phyloP scores from a whole-genome alignment of 2,888 invertebrate species.

The Tortricodes alternella region DNA sequence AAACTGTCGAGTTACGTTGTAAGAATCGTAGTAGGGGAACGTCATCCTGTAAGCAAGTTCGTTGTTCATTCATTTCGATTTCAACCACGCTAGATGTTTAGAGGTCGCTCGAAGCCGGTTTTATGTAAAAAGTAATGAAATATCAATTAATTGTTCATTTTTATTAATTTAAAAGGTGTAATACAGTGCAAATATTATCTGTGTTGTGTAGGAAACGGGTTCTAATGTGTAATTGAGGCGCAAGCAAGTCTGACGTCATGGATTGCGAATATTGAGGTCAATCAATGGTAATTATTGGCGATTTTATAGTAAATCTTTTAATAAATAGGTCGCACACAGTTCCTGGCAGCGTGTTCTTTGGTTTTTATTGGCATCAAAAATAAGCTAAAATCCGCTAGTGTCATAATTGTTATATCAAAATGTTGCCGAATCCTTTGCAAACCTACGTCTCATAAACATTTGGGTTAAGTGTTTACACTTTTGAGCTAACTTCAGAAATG shows the following conservation, averaged over 20 bases:
- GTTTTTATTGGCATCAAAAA: too few species aligned
- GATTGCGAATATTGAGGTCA: neutral
- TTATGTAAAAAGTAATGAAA: neutral
- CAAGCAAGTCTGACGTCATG: neutral
- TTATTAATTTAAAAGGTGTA: neutral
- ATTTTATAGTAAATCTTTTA: too few species aligned
- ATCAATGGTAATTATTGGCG: too few species aligned
- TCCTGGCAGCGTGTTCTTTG: too few species aligned
- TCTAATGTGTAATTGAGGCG: neutral
- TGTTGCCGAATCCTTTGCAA: too few species aligned
- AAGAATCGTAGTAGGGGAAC: neutral
- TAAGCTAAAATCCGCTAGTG: too few species aligned
- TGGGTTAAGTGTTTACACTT: too few species aligned
- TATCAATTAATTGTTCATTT: neutral
- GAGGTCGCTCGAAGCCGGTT: neutral
- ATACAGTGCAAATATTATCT: neutral
- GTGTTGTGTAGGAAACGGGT: neutral
- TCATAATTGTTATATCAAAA: too few species aligned
- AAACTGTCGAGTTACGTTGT: neutral
- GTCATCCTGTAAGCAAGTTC: neutral
- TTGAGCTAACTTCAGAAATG: too few species aligned
- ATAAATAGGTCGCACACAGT: too few species aligned
- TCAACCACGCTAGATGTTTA: slow-evolving; percentile 5
- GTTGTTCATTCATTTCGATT: slow-evolving; percentile 11
- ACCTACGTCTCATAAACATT: too few species aligned